Evolutionary conservation across 2,888 invertebrate genomes (phyloP).

Genomic region (Nomada fabriciana): DNA sequence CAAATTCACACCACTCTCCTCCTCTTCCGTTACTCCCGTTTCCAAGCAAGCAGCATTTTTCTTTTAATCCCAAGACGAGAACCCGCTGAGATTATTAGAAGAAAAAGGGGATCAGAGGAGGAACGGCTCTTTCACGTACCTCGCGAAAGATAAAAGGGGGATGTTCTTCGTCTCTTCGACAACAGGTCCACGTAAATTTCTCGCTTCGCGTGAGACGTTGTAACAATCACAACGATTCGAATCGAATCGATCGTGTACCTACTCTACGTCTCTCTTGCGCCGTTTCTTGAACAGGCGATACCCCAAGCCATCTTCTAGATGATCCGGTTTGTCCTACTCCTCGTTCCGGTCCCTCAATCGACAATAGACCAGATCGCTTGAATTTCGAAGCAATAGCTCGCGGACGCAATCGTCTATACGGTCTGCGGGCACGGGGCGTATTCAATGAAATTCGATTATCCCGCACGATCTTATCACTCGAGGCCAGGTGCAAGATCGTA

Average conservation of each 20-base stretch:
- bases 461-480: slow-evolving; percentile 72
- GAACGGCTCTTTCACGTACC: neutral
- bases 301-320: slow-evolving; percentile 41
- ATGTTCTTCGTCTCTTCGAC: neutral
- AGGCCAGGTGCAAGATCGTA: slow-evolving; percentile 73
- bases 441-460: slow-evolving; percentile 78
- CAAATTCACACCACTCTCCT: slow-evolving; percentile 1
- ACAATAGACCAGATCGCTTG: slow-evolving; percentile 55
- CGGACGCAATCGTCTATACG: slow-evolving; percentile 64
- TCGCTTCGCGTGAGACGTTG: slow-evolving; percentile 22
- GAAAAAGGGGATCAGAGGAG: neutral
- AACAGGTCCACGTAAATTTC: slow-evolving; percentile 20
- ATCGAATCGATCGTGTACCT: slow-evolving; percentile 33
- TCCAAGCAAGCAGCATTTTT: neutral
- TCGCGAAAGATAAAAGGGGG: slow-evolving; percentile 20
- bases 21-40: slow-evolving; percentile 4
- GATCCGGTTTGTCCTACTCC: slow-evolving; percentile 54
- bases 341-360: slow-evolving; percentile 44
- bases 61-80: no score
- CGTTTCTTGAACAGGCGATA: slow-evolving; percentile 2
- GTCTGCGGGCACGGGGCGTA: slow-evolving; percentile 61
- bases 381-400: slow-evolving; percentile 68
- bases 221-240: slow-evolving; percentile 33
- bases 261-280: neutral
- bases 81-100: slow-evolving; percentile 6